Percentiles rank a stretch among this genome's conserved stretches.
Evolutionary conservation across 2,113 vertebrate species (phyloP).

Genomic region (Protobothrops mucrosquamatus): DNA sequence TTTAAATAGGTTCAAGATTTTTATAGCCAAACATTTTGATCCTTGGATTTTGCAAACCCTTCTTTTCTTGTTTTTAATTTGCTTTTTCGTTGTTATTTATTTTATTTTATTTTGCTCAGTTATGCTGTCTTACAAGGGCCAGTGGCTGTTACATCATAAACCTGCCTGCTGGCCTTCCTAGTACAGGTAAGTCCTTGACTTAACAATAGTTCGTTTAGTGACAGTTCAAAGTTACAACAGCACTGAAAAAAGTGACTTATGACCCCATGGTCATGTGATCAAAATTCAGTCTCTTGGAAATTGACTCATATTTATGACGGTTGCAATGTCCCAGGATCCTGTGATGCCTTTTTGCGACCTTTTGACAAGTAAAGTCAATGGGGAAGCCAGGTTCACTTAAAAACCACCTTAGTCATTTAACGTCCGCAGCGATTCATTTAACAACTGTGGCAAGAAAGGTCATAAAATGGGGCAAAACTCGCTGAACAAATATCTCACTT

Average conservation of each 20-base stretch:
- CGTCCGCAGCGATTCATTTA: neutral
- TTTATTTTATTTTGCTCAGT: neutral
- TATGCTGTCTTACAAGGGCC: neutral
- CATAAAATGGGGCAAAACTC: too few relatives aligned
- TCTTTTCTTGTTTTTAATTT: neutral
- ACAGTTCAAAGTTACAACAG: neutral
- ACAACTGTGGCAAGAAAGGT: too few relatives aligned
- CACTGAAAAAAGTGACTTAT: neutral
- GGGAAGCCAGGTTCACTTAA: neutral
- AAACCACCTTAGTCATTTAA: neutral
- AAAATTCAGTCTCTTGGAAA: neutral
- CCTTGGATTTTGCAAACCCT: neutral
- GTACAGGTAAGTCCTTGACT: neutral
- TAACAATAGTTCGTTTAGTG: neutral
- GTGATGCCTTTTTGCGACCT: neutral
- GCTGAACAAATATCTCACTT: too few relatives aligned
- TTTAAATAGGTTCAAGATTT: slow-evolving; percentile 51
- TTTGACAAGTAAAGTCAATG: neutral
- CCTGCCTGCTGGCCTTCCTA: too few relatives aligned
- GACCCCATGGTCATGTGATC: neutral
- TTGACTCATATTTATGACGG: neutral
- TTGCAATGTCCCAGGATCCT: neutral
- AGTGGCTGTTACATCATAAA: neutral
- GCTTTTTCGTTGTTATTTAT: neutral
- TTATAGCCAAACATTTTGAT: neutral